These are phyloP conservation scores for Apantesis nais DNA, from an alignment of 2,888 invertebrate species.

Conservation along the genomic window DNA sequence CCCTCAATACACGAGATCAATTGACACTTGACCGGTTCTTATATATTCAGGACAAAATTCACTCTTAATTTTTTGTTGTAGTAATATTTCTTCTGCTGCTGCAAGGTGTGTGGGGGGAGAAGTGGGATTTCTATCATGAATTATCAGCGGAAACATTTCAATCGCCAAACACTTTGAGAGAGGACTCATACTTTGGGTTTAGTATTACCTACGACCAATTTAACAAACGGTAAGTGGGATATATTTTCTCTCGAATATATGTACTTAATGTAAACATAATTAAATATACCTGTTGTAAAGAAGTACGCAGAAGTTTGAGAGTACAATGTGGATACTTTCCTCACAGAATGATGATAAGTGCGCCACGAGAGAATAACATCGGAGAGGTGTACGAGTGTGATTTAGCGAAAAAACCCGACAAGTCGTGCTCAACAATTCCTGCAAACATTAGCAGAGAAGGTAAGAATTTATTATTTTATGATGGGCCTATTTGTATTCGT, in stretches of 20 bases:
- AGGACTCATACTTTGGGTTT: constrained; percentile 62
- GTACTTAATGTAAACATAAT: too few species aligned
- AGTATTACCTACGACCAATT: constrained; percentile 45
- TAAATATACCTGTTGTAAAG: neutral
- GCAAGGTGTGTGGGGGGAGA: constrained; percentile 12
- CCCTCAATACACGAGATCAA: too few species aligned
- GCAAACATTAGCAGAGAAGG: constrained; percentile 26
- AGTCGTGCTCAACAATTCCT: constrained; percentile 18
- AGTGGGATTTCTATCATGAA: constrained; percentile 43
- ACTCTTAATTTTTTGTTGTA: constrained; percentile 9
- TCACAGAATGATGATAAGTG: constrained; percentile 62
- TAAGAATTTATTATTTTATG: constrained; percentile 2
- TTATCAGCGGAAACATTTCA: constrained; percentile 30
- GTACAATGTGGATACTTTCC: neutral
- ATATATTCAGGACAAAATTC: too few species aligned
- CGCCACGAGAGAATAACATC: constrained; percentile 54
- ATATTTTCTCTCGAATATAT: neutral
- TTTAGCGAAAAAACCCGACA: constrained; percentile 5
- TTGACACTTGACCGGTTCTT: too few species aligned
- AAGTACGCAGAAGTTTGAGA: neutral
- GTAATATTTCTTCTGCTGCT: constrained; percentile 16
- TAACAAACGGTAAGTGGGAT: constrained; percentile 18
- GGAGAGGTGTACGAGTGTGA: constrained; percentile 61
- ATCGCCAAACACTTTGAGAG: constrained; percentile 13
- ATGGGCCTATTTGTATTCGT: neutral